Conservation (phyloP, 2,113 vertebrate species). For the Crotalus helleri region DNA sequence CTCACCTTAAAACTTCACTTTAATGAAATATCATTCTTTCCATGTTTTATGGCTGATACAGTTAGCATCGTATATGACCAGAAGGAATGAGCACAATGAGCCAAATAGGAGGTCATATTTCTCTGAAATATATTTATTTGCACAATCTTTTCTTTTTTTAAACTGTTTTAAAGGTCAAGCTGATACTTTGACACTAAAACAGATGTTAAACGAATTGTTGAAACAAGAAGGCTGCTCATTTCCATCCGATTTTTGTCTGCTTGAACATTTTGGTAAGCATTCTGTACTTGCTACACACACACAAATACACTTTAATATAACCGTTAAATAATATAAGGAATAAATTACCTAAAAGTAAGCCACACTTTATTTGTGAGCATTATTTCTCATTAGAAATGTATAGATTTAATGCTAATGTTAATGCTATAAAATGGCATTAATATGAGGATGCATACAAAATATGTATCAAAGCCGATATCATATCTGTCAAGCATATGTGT, state of each 20-base stretch:
- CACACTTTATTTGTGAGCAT: not conserved
- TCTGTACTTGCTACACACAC: not conserved
- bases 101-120: not conserved
- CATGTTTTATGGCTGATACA: not conserved
- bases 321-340: not conserved
- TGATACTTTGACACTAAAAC: not conserved
- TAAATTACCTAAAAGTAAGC: not conserved
- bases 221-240: not conserved
- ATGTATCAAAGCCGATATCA: slow-evolving; percentile 24
- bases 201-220: not conserved
- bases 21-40: not conserved
- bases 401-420: not conserved
- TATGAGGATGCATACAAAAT: not conserved
- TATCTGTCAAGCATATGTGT: slow-evolving; percentile 20
- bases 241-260: not conserved
- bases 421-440: slow-evolving; percentile 7
- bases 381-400: not conserved
- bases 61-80: not conserved
- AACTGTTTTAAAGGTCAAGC: not conserved
- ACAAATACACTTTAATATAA: not conserved
- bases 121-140: not conserved
- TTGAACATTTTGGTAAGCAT: not conserved
- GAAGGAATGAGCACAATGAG: not conserved
- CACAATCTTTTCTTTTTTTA: not conserved
- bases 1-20: not conserved